Evolutionary conservation across 1,140 invertebrate genomes (phyloP), one percentile per base, ranked within the genome.

Genomic region (Drosophila pallidifrons): DNA sequence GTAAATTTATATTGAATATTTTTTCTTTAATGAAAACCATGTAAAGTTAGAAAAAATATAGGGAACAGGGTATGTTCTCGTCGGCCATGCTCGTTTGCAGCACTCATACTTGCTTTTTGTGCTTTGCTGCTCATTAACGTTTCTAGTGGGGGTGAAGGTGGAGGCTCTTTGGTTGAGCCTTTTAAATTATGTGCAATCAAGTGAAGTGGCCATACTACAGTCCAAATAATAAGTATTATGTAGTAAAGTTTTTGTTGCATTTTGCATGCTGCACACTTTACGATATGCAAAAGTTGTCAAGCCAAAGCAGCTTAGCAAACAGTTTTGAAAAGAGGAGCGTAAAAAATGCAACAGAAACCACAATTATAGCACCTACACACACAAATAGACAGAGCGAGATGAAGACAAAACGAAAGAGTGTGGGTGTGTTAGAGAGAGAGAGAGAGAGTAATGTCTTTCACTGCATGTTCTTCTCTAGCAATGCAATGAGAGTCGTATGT

Each of bases 151-250:
- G 30, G 30, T 6, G 7, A 32, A 5, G 30, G 30, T 8, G 30
- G 1, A 8, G 30, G 30, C 30, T 25, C 59, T 38, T 46, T 28
- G 47, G 16, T 63, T 52, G 30, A 2, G 54, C 32, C 71, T 78
- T 41, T 66, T 79, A 82, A 82, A 82, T 82, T 82, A 82, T 79
- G 80, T 82, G 81, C 76, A 82, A 82, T 82, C 80, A 83, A 82
- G 80, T 82, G 79, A 66, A 82, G 81, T 83, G 76, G 75, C 16
- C 16, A 74, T 82, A 72, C 80, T 82, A 82, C 65, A 82, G 80
- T 71, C 75, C 71, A 82, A 38, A 38, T 38, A 82, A 81, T 81
- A 77, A 71, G 78, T 80, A 75, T 65, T 81, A 59, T 68, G 60
- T 52, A 63, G 47, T 63, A 52, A 11, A 63, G 46, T 46, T 57